phyloP scores from a whole-genome alignment of 30 jellyfish, hydroid and myxozoan species.

The Turritopsis rubra region DNA sequence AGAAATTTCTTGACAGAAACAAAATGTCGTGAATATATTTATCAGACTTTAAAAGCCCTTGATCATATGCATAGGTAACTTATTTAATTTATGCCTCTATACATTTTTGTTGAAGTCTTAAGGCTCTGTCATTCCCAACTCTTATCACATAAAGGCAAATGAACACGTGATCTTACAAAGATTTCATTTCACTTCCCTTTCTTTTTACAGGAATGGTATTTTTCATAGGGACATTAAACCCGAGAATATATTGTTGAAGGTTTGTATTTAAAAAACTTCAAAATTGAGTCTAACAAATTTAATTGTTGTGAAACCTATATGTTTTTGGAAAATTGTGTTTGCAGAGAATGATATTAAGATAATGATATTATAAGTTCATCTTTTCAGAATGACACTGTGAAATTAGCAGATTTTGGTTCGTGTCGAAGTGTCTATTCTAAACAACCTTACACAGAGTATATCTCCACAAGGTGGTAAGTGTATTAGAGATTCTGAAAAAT shows the following conservation, averaged over 20 bases:
- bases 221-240: conserved; percentile 87
- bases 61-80: conserved; percentile 88
- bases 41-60: conserved; percentile 72
- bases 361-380: too few relatives aligned
- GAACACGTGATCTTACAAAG: too few relatives aligned
- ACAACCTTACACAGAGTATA: conserved; percentile 85
- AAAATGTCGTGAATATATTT: conserved; percentile 59
- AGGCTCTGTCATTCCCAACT: too few relatives aligned
- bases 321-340: too few relatives aligned
- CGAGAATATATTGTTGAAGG: conserved; percentile 76
- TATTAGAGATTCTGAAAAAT: not conserved
- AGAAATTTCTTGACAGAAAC: conserved; percentile 65
- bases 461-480: conserved; percentile 77
- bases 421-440: conserved; percentile 86
- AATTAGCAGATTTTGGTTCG: conserved; percentile 82
- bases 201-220: conserved; percentile 63
- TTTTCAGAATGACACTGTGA: conserved; percentile 56
- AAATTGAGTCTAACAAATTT: too few relatives aligned
- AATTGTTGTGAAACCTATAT: too few relatives aligned
- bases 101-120: not conserved
- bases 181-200: not conserved
- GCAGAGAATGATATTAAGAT: too few relatives aligned
- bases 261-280: too few relatives aligned
- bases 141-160: not conserved
- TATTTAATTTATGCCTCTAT: not conserved